Base-by-base conservation (phyloP, 1,140 invertebrate species). In the Listronotus oregonensis region DNA sequence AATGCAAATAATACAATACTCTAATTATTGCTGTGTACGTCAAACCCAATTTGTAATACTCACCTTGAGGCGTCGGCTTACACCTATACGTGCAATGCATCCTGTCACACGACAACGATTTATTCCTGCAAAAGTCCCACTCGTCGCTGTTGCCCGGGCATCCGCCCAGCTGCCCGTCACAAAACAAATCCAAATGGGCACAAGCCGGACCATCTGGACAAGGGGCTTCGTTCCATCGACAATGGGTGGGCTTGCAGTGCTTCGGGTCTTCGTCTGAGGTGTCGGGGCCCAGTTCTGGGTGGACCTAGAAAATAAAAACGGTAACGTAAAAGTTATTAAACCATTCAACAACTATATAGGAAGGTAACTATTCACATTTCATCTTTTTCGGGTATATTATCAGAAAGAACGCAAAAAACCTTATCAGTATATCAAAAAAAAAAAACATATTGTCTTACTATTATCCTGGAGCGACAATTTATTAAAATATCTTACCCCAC, bases 1-100 rank as follows among this genome's bases (percentile, higher is more conserved):
- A n/a, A n/a, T n/a, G n/a, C n/a, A n/a, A n/a, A n/a, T n/a, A n/a
- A n/a, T n/a, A n/a, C n/a, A n/a, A n/a, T n/a, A n/a, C n/a, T n/a
- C n/a, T n/a, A n/a, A n/a, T n/a, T n/a, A n/a, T n/a, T n/a, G n/a
- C n/a, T n/a, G n/a, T n/a, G n/a, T n/a, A n/a, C n/a, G n/a, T n/a
- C n/a, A n/a, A n/a, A n/a, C n/a, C n/a, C n/a, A n/a, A n/a, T n/a
- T n/a, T n/a, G n/a, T n/a, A n/a, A n/a, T 27, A 27, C 34, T 37
- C 11, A 64, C 61, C 71, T 51, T 68, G 59, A 1, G 61, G 64
- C 75, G 87, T 87, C 58, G 86, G 79, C 71, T 83, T 84, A 82
- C 90, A 88, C 63, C 84, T 82, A 83, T 88, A 83, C n/a, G 79
- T 80, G 79, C 91, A 93, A 61, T 85, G 83, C 61, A 83, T 75